phyloP scores from a whole-genome alignment of 2,113 vertebrate species.

The Astur gentilis region DNA sequence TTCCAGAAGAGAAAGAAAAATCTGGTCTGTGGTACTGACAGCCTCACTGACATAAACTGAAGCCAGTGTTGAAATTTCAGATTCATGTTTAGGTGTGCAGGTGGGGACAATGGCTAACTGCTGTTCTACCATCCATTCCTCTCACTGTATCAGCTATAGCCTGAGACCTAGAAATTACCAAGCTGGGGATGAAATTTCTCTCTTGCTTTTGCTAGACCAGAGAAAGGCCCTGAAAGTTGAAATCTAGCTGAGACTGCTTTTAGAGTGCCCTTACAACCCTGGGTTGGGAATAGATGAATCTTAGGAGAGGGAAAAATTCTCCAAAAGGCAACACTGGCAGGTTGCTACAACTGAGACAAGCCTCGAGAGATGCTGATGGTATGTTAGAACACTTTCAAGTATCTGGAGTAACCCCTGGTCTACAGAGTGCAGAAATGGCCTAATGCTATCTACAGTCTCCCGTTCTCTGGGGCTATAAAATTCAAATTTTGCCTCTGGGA shows the following conservation, averaged over 20 bases:
- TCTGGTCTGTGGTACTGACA: not conserved
- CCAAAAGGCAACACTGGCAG: not conserved
- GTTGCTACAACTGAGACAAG: not conserved
- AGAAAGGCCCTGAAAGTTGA: not conserved
- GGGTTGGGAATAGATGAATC: not conserved
- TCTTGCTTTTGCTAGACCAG: not conserved
- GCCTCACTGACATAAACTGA: not conserved
- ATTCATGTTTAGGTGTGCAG: not conserved
- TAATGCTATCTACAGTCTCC: not conserved
- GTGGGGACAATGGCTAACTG: not conserved
- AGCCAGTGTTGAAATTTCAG: not conserved
- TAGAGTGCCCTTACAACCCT: not conserved
- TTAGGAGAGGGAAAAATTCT: not conserved
- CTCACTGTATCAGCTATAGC: not conserved
- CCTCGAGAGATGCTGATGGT: not conserved
- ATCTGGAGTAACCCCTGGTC: not conserved
- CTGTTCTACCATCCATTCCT: not conserved
- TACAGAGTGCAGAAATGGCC: not conserved
- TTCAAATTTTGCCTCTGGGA: not conserved
- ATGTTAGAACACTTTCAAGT: not conserved
- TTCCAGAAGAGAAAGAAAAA: not conserved
- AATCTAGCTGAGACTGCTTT: not conserved
- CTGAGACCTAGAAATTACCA: not conserved
- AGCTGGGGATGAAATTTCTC: not conserved
- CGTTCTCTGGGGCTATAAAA: not conserved